A percentile compares a stretch with the other conserved stretches of the same genome.
phyloP scores from a whole-genome alignment of 2,797 vertebrate genomes.

The Alfaro cultratus region DNA sequence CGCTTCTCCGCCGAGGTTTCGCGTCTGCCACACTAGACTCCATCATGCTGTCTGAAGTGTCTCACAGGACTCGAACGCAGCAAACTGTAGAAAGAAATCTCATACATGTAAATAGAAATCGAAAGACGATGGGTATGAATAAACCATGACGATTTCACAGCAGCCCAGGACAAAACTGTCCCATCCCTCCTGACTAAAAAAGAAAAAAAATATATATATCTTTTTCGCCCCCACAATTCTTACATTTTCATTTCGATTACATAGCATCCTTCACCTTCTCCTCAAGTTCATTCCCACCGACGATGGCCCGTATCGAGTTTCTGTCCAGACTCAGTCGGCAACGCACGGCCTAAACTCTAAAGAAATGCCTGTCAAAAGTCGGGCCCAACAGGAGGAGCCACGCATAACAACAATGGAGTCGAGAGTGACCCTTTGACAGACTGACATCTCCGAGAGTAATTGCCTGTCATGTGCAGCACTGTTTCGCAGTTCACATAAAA shows the following conservation, averaged over 20 bases:
- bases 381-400: constrained; percentile 46
- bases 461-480: constrained; percentile 76
- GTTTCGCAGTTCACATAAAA: constrained; percentile 73
- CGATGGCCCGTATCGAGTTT: constrained; percentile 70
- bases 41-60: constrained; percentile 29
- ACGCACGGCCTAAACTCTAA: constrained; percentile 57
- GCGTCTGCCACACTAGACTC: constrained; percentile 52
- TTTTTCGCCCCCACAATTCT: constrained; percentile 34
- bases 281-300: constrained; percentile 59
- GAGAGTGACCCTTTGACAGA: constrained; percentile 69
- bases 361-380: constrained; percentile 75
- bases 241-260: constrained; percentile 36
- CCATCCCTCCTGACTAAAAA: constrained; percentile 22
- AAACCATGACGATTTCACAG: constrained; percentile 34
- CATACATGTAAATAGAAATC: constrained; percentile 55
- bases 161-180: constrained; percentile 25
- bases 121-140: constrained; percentile 55
- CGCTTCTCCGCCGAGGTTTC: constrained; percentile 30
- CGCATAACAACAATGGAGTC: constrained; percentile 71
- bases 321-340: constrained; percentile 64
- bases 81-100: constrained; percentile 40
- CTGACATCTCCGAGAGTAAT: constrained; percentile 76
- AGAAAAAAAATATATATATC: neutral
- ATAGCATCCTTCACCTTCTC: constrained; percentile 31
- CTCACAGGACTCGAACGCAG: constrained; percentile 35